Evolutionary conservation across 2,888 invertebrate species (phyloP), one percentile per base, ranked within the genome.

Genomic region (Troides aeacus): DNA sequence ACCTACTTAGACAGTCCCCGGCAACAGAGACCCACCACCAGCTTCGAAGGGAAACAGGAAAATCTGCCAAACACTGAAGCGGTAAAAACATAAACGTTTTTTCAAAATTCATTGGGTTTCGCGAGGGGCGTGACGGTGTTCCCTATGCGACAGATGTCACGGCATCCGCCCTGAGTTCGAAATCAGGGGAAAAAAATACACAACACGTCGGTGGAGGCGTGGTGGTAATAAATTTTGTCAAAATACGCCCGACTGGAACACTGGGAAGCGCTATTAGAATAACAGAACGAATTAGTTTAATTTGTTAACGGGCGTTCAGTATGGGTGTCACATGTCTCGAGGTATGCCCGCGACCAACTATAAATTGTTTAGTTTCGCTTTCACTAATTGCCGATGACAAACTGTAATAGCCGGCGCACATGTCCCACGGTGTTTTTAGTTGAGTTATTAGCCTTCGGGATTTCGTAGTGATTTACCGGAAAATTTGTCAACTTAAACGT

Each of bases 161-260:
- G 77, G 84, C 86, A 85, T 89, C 90, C 89, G 86, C 88, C 89
- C 87, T 82, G 79, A 73, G 75, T 74, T 77, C 74, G 77, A 79
- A 76, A 74, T 79, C 77, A 75, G 77, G 79, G 57, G 39, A 85
- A 89, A 90, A 91, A 89, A 81, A 46, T n/a, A 21, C 21, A 21
- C 30, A 30, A 46, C 12, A 79, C 80, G 80, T 83, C 77, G 80
- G 73, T 81, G 86, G 80, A 91, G 93, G 93, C 92, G 93, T 90
- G 93, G 92, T 86, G 78, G 86, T 82, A 88, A 93, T 93, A 93
- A 93, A 93, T 93, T 90, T 90, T 84, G 91, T 92, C 93, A 92
- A 92, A 93, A 92, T 92, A 93, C 88, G 84, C 88, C 87, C 81
- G 85, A 88, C 87, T 83, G 84, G 87, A 90, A 89, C 90, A 91